These are phyloP conservation scores for Andrena trimmerana DNA, from an alignment of 2,888 invertebrate genomes.

Conservation along the genomic window DNA sequence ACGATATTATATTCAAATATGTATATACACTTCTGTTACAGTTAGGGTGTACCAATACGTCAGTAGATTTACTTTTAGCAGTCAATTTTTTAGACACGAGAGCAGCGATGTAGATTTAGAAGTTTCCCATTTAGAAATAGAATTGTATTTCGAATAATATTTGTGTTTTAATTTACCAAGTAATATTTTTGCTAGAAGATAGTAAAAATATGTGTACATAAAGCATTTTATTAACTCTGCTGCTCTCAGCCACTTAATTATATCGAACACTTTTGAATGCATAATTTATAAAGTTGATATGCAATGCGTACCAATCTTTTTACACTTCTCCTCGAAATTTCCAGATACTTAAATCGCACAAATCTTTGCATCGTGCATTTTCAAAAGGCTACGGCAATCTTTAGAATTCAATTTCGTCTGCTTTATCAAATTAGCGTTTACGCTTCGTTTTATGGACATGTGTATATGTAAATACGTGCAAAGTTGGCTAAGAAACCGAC, in stretches of 20 bases:
- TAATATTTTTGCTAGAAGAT: conserved; percentile 7
- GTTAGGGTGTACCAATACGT: conserved; percentile 72
- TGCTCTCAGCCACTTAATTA: conserved; percentile 20
- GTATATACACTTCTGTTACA: conserved; percentile 52
- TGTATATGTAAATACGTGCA: conserved; percentile 16
- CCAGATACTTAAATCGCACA: background rate
- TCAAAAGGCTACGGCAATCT: background rate
- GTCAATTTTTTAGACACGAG: conserved; percentile 35
- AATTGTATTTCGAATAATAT: background rate
- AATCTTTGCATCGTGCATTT: conserved; percentile 28
- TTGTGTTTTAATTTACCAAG: background rate
- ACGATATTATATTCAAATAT: conserved; percentile 48
- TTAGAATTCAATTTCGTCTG: background rate
- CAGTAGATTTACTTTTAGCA: conserved; percentile 46
- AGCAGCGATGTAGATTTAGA: conserved; percentile 22
- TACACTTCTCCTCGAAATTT: conserved; percentile 19
- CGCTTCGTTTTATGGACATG: conserved; percentile 6
- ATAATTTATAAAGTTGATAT: conserved; percentile 17
- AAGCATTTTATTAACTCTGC: conserved; percentile 15
- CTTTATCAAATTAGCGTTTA: background rate
- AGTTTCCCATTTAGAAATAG: background rate
- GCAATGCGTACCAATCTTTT: conserved; percentile 10
- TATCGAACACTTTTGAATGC: conserved; percentile 17
- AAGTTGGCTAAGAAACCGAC: conserved; percentile 23
- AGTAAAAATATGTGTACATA: background rate